phyloP scores from a whole-genome alignment of 2,797 vertebrate genomes.

The Pangasius macronema region DNA sequence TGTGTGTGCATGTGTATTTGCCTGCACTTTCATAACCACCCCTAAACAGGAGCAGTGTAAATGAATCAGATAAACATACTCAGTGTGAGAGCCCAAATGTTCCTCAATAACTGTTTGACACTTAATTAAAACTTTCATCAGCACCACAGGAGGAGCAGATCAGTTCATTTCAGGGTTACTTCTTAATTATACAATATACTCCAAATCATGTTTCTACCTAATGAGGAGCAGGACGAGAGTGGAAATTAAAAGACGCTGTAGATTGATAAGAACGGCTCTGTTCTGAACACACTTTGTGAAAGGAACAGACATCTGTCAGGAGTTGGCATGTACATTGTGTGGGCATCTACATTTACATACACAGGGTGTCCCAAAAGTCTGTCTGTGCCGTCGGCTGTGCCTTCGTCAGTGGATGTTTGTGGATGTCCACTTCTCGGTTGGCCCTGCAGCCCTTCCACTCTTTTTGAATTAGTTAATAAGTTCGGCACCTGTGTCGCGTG shows the following conservation, averaged over 20 bases:
- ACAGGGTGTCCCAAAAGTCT: no score
- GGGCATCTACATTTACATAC: not conserved
- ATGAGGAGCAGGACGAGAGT: constrained; percentile 56
- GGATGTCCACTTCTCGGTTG: no score
- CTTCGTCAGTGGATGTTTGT: no score
- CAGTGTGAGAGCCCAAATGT: constrained; percentile 62
- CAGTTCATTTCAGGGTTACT: constrained; percentile 63
- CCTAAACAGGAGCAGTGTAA: constrained; percentile 53
- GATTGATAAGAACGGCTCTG: constrained; percentile 43
- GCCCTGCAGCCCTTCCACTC: no score
- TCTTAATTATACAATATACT: constrained; percentile 64
- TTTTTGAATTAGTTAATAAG: no score
- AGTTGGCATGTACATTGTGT: not conserved
- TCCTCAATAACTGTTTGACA: constrained; percentile 68
- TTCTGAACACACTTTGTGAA: constrained; percentile 40
- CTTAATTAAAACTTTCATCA: constrained; percentile 77
- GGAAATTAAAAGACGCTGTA: constrained; percentile 56
- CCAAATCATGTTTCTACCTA: constrained; percentile 60
- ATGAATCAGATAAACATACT: constrained; percentile 69
- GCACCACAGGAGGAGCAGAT: constrained; percentile 68
- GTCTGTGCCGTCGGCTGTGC: no score
- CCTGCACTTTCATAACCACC: constrained; percentile 45
- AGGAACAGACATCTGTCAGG: constrained; percentile 26
- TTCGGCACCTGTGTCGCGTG: no score
- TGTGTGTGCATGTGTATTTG: not conserved